phyloP scores from a whole-genome alignment of 2,888 invertebrate genomes.

The Orchesellides sinensis region DNA sequence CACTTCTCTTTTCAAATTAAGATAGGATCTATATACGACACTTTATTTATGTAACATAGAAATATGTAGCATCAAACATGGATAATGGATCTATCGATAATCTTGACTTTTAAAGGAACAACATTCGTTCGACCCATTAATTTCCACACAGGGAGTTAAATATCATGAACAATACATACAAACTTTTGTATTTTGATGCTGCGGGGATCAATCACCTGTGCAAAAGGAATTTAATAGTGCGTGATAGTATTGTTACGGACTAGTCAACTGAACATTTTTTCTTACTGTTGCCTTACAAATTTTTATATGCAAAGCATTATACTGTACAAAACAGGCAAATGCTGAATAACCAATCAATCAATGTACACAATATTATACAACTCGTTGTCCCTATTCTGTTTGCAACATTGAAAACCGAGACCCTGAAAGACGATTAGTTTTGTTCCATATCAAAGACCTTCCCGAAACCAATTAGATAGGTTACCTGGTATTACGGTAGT shows the following conservation, averaged over 20 bases:
- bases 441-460: too few species aligned
- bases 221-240: conserved; percentile 60
- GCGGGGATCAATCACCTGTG: conserved; percentile 62
- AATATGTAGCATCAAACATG: not conserved
- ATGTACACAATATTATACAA: too few species aligned
- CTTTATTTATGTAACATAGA: not conserved
- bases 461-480: too few species aligned
- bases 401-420: too few species aligned
- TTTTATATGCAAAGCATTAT: too few species aligned
- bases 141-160: not conserved
- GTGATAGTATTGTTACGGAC: conserved; percentile 49
- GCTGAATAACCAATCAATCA: too few species aligned
- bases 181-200: not conserved
- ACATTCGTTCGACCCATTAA: not conserved
- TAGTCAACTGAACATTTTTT: conserved; percentile 31
- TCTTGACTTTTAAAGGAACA: too few species aligned
- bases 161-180: not conserved
- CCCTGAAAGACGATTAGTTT: too few species aligned
- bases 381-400: too few species aligned
- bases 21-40: not conserved
- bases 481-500: too few species aligned
- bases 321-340: too few species aligned
- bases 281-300: not conserved
- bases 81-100: too few species aligned
- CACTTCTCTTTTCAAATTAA: not conserved